phyloP scores from a whole-genome alignment of 1,140 invertebrate species.

The Trypoxylus dichotomus region DNA sequence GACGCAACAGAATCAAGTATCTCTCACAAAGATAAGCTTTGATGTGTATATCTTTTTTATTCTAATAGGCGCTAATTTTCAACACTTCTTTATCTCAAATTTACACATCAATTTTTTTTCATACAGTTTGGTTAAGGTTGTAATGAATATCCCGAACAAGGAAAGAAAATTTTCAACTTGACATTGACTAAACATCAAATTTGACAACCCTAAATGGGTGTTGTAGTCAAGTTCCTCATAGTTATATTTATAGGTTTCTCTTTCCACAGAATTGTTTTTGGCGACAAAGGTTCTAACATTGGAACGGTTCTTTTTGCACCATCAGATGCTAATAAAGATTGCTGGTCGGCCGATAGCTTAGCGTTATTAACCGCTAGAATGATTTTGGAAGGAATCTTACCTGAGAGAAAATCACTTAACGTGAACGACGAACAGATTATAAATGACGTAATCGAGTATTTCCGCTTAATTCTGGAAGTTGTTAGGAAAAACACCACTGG shows the following conservation, averaged over 20 bases:
- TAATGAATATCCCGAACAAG: too few relatives aligned
- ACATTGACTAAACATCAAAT: background rate
- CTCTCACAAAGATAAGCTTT: too few relatives aligned
- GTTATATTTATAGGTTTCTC: background rate
- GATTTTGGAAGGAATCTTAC: conserved; percentile 54
- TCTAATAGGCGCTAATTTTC: too few relatives aligned
- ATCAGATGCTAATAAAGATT: conserved; percentile 47
- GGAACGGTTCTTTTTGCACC: conserved; percentile 54
- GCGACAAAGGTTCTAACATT: conserved; percentile 30
- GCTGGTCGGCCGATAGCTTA: conserved; percentile 56
- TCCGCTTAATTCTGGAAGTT: conserved; percentile 55
- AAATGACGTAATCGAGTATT: conserved; percentile 57
- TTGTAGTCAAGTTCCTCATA: background rate
- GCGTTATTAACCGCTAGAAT: conserved; percentile 54
- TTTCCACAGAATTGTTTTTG: background rate
- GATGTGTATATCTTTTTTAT: too few relatives aligned
- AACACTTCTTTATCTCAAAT: too few relatives aligned
- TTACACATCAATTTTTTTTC: too few relatives aligned
- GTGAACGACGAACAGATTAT: conserved; percentile 54
- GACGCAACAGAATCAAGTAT: too few relatives aligned
- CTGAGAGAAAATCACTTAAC: conserved; percentile 47
- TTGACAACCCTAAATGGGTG: background rate
- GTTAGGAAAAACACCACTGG: conserved; percentile 53
- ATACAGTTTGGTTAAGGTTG: too few relatives aligned
- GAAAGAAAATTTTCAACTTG: too few relatives aligned